Conservation (phyloP, 2,888 invertebrate genomes). For the Molorchus minor region DNA sequence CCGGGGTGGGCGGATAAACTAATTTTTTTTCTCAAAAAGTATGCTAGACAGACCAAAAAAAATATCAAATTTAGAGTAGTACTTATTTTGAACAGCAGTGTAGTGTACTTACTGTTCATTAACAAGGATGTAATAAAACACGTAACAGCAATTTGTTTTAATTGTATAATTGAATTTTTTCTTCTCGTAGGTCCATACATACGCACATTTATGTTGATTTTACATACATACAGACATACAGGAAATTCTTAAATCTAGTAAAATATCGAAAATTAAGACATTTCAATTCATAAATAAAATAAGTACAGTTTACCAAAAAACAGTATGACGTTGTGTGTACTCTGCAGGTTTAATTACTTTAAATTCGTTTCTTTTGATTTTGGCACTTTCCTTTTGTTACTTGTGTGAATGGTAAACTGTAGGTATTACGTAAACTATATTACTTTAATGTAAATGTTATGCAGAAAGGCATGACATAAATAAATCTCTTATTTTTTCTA, state of each 20-base stretch:
- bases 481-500: no score
- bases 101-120: no score
- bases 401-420: conserved; percentile 39
- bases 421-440: no score
- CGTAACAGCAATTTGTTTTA: conserved; percentile 30
- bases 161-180: conserved; percentile 61
- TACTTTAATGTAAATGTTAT: no score
- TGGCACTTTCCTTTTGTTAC: conserved; percentile 43
- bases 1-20: no score
- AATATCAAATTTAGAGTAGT: no score
- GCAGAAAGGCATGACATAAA: no score
- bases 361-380: conserved; percentile 50
- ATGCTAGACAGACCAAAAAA: no score
- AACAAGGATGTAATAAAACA: conserved; percentile 2
- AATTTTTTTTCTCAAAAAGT: no score
- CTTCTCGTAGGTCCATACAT: conserved; percentile 62
- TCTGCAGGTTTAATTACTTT: conserved; percentile 27
- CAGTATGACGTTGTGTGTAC: conserved; percentile 38
- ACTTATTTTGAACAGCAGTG: no score
- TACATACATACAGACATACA: conserved; percentile 63
- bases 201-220: conserved; percentile 61
- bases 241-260: conserved; percentile 56
- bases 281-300: conserved; percentile 31
- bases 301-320: conserved; percentile 38
- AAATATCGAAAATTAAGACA: conserved; percentile 39